Conservation (phyloP, 37 sponge, comb jelly and placozoan species). For the Ephydatia muelleri region DNA sequence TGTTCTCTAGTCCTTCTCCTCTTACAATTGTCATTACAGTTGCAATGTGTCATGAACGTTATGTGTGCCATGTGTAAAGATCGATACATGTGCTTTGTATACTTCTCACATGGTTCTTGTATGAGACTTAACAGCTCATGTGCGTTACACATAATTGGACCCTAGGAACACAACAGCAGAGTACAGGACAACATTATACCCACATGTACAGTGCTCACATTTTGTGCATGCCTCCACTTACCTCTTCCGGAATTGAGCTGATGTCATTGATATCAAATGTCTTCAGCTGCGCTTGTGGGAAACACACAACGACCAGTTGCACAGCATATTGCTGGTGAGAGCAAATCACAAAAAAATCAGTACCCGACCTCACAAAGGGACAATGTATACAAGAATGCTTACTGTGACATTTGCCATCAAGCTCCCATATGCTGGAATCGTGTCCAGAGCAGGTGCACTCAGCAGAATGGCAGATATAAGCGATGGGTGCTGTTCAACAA, state of each 20-base stretch:
- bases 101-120: too few species aligned
- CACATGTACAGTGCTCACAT: too few species aligned
- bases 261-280: slow-evolving; percentile 3
- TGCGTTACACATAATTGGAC: too few species aligned
- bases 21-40: too few species aligned
- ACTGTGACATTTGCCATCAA: slow-evolving; percentile 3
- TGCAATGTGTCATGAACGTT: too few species aligned
- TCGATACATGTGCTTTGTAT: too few species aligned
- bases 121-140: too few species aligned
- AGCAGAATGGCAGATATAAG: slow-evolving; percentile 55
- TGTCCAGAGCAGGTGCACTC: slow-evolving; percentile 49
- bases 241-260: slow-evolving; percentile 66
- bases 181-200: too few species aligned
- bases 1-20: too few species aligned
- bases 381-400: background rate
- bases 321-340: slow-evolving; percentile 23
- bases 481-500: slow-evolving; percentile 18
- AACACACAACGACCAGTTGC: background rate
- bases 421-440: background rate
- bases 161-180: too few species aligned
- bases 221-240: too few species aligned
- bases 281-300: slow-evolving; percentile 27
- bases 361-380: background rate
- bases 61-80: too few species aligned
- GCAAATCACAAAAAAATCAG: background rate